Conservation (phyloP, 2,797 vertebrate species). For the Sebastes reedi region DNA sequence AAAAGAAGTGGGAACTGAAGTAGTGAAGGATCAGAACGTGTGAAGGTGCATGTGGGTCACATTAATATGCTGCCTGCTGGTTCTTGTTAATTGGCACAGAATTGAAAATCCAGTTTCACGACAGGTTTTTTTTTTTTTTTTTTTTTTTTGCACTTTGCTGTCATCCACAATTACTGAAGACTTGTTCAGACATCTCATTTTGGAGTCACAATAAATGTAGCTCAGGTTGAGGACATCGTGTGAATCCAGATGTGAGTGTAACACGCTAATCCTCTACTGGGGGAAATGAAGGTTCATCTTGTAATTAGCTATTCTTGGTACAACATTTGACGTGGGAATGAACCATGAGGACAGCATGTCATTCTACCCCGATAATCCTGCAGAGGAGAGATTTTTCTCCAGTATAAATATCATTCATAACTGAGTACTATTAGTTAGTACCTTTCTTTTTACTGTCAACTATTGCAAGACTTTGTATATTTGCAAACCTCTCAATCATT, state of each 20-base stretch:
- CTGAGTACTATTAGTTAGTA: slow-evolving; percentile 57
- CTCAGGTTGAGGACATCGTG: slow-evolving; percentile 48
- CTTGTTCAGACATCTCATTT: slow-evolving; percentile 46
- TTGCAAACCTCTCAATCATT: slow-evolving; percentile 69
- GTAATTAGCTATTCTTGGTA: slow-evolving; percentile 30
- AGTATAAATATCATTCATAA: slow-evolving; percentile 60
- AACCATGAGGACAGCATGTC: slow-evolving; percentile 48
- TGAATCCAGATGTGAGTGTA: slow-evolving; percentile 31
- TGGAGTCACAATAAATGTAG: slow-evolving; percentile 59
- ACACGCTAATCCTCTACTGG: slow-evolving; percentile 4
- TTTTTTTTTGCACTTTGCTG: slow-evolving; percentile 41
- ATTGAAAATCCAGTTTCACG: slow-evolving; percentile 20
- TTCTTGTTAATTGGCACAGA: slow-evolving; percentile 43
- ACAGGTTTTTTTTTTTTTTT: background rate
- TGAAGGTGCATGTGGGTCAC: slow-evolving; percentile 39
- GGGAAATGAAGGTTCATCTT: slow-evolving; percentile 39
- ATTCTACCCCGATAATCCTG: slow-evolving; percentile 33
- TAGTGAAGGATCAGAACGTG: slow-evolving; percentile 33
- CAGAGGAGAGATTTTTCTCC: slow-evolving; percentile 34
- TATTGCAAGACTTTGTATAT: slow-evolving; percentile 75
- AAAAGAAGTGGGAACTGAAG: slow-evolving; percentile 15
- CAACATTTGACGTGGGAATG: slow-evolving; percentile 30
- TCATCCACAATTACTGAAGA: slow-evolving; percentile 38
- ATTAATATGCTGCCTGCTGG: slow-evolving; percentile 40
- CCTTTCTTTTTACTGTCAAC: slow-evolving; percentile 63